Conservation (phyloP, 1,140 invertebrate species). For the Eufriesea mexicana region DNA sequence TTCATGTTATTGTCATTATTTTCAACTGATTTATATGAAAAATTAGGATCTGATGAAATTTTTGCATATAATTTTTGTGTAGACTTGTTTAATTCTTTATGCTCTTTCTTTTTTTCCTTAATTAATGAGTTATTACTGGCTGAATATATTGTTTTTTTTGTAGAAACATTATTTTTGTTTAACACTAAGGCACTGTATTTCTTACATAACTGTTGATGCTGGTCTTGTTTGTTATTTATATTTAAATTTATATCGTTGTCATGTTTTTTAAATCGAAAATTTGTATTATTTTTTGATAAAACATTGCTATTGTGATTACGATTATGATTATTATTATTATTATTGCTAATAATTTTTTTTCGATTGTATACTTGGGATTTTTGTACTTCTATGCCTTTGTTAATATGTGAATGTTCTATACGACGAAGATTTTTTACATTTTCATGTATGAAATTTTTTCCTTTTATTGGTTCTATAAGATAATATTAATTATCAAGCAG, state of each 20-base stretch:
- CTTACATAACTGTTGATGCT: conserved; percentile 25
- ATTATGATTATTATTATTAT: conserved; percentile 5
- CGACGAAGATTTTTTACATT: conserved; percentile 78
- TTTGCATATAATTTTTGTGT: conserved; percentile 56
- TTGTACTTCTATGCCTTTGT: conserved; percentile 63
- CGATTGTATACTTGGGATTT: conserved; percentile 58
- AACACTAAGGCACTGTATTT: conserved; percentile 48
- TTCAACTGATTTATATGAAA: conserved; percentile 39
- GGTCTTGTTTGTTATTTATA: conserved; percentile 23
- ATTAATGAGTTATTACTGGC: conserved; percentile 12
- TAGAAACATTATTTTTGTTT: conserved; percentile 31
- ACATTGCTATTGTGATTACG: conserved; percentile 65
- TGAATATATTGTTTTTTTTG: conserved; percentile 38
- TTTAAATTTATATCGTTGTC: conserved; percentile 15
- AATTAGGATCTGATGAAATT: conserved; percentile 58
- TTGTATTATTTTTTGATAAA: conserved; percentile 56
- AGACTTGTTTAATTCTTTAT: conserved; percentile 23
- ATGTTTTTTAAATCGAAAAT: conserved; percentile 42
- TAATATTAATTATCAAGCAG: neutral
- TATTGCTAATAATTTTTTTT: conserved; percentile 56
- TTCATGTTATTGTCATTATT: conserved; percentile 19
- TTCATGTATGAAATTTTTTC: conserved; percentile 81
- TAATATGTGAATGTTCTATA: conserved; percentile 74
- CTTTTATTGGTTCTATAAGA: conserved; percentile 69
- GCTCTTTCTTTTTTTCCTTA: conserved; percentile 39